These are phyloP conservation scores for Dasypogon diadema DNA, from an alignment of 2,888 invertebrate species.

Conservation along the genomic window DNA sequence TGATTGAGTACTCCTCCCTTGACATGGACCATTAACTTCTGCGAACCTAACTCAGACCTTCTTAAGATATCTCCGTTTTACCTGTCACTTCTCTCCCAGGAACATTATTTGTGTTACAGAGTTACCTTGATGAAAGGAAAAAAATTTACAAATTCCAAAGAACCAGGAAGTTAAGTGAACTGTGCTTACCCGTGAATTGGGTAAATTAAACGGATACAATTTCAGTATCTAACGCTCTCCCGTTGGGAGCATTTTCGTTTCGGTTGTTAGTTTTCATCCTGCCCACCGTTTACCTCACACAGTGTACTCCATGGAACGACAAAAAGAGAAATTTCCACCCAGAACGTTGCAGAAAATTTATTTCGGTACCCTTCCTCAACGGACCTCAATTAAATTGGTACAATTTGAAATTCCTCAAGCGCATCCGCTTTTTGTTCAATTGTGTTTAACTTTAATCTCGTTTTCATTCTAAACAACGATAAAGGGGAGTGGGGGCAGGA, in stretches of 20 bases:
- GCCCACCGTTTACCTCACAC: conserved; percentile 3
- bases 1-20: too few species aligned
- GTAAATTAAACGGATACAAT: conserved; percentile 47
- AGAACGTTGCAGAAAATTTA: conserved; percentile 41
- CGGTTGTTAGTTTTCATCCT: conserved; percentile 45
- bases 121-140: too few species aligned
- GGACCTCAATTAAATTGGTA: conserved; percentile 51
- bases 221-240: conserved; percentile 36
- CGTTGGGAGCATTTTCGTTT: conserved; percentile 47
- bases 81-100: too few species aligned
- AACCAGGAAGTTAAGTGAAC: conserved; percentile 33
- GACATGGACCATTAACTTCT: too few species aligned
- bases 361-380: conserved; percentile 48
- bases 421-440: conserved; percentile 52
- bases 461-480: conserved; percentile 51
- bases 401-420: conserved; percentile 50
- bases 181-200: conserved; percentile 44
- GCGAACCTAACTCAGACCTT: too few species aligned
- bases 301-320: neutral
- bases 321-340: conserved; percentile 20
- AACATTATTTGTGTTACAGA: too few species aligned
- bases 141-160: too few species aligned
- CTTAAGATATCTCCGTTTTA: too few species aligned
- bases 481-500: conserved; percentile 16
- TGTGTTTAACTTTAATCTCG: conserved; percentile 50